Evolutionary conservation across 2,113 vertebrate species (phyloP).

Genomic region (Tapirus terrestris): DNA sequence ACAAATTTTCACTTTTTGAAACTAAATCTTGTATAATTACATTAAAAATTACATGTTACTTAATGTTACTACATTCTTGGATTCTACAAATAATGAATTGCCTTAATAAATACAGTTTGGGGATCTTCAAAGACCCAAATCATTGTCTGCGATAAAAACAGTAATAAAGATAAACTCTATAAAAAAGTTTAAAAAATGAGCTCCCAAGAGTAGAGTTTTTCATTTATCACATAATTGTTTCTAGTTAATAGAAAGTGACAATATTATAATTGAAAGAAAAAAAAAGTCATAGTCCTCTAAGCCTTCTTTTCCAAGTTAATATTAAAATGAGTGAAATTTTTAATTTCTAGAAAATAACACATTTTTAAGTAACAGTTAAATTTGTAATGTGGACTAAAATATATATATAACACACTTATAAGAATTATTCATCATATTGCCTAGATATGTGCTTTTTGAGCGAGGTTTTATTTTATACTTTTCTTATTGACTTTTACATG

Average conservation of each 20-base stretch:
- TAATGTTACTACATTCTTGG: slow-evolving; percentile 49
- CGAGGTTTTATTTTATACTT: background rate
- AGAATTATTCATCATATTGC: background rate
- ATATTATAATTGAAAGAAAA: background rate
- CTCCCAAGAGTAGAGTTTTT: background rate
- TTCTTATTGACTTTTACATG: background rate
- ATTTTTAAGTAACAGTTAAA: background rate
- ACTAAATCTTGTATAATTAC: slow-evolving; percentile 35
- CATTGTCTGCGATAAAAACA: slow-evolving; percentile 17
- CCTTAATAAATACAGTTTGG: slow-evolving; percentile 23
- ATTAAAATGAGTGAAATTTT: background rate
- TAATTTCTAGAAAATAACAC: background rate
- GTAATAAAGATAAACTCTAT: background rate
- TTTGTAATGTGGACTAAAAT: background rate
- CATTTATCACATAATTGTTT: background rate
- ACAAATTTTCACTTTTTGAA: slow-evolving; percentile 49
- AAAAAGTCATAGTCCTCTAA: background rate
- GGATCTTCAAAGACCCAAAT: slow-evolving; percentile 22
- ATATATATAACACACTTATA: background rate
- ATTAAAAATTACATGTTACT: slow-evolving; percentile 37
- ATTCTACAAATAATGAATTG: slow-evolving; percentile 21
- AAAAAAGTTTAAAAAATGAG: background rate
- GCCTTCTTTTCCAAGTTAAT: background rate
- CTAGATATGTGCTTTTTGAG: background rate
- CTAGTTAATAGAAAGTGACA: background rate